Percentiles rank a stretch among this genome's conserved stretches.
Evolutionary conservation across 1,140 invertebrate genomes (phyloP).

Genomic region (Drosophila mayri): DNA sequence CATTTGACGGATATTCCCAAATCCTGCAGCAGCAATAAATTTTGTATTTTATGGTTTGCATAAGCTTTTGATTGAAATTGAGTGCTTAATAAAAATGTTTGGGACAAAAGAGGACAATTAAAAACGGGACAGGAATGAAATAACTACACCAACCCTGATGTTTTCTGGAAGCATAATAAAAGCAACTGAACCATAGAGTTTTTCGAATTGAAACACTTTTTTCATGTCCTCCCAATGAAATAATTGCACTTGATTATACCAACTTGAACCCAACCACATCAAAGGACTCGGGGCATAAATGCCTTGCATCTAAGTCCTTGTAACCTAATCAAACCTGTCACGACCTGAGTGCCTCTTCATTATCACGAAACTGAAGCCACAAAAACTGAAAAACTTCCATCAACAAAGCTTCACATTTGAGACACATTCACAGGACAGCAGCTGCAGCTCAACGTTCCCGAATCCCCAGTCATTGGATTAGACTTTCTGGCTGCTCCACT

Average conservation of each 20-base stretch:
- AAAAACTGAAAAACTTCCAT: conserved; percentile 14
- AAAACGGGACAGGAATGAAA: neutral
- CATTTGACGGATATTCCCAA: conserved; percentile 13
- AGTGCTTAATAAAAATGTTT: conserved; percentile 4
- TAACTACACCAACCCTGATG: neutral
- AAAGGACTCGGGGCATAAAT: neutral
- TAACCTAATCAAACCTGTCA: conserved; percentile 11
- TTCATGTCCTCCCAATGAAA: too few relatives aligned
- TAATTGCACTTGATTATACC: neutral
- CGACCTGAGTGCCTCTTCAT: conserved; percentile 5
- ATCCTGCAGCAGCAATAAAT: neutral
- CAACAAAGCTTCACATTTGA: conserved; percentile 8
- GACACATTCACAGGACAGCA: neutral
- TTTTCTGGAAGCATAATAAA: neutral
- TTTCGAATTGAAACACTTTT: neutral
- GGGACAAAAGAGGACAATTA: neutral
- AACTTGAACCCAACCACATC: neutral
- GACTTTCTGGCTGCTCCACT: conserved; percentile 44
- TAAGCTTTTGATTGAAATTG: conserved; percentile 11
- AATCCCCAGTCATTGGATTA: conserved; percentile 56
- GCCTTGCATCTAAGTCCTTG: neutral
- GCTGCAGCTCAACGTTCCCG: conserved; percentile 16
- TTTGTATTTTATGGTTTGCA: neutral
- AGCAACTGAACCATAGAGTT: neutral
- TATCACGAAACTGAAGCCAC: conserved; percentile 10